Percentiles rank a stretch among this genome's conserved stretches.
Evolutionary conservation across 2,113 vertebrate genomes (phyloP).

Genomic region (Actenoides lindsayi): DNA sequence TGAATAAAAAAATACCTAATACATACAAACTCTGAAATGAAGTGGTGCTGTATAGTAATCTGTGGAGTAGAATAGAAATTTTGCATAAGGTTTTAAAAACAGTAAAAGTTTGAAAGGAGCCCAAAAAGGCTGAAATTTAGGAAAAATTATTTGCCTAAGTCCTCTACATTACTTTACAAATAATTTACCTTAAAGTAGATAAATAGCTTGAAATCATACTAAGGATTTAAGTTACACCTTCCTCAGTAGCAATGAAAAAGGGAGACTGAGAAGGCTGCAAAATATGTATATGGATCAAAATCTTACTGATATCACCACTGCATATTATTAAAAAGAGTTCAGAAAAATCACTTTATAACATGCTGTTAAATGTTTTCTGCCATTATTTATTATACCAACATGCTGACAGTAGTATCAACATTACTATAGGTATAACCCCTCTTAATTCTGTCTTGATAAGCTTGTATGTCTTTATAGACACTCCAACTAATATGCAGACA

Average conservation of each 20-base stretch:
- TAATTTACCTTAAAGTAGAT: background rate
- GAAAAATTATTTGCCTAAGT: background rate
- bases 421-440: background rate
- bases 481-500: background rate
- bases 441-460: background rate
- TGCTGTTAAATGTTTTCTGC: background rate
- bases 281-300: background rate
- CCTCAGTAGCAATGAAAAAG: background rate
- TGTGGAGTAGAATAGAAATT: background rate
- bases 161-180: background rate
- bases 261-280: background rate
- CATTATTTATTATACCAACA: background rate
- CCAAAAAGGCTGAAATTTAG: background rate
- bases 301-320: background rate
- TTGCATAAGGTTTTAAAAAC: background rate
- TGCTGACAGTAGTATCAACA: background rate
- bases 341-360: background rate
- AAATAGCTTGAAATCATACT: background rate
- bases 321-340: background rate
- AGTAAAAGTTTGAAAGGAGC: background rate
- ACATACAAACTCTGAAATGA: background rate
- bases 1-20: background rate
- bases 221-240: background rate
- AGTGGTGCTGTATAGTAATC: background rate
- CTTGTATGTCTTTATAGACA: background rate